A percentile compares a stretch with the other conserved stretches of the same genome.
Evolutionary conservation across 2,888 invertebrate species (phyloP).

Genomic region (Mactromeris polynyma): DNA sequence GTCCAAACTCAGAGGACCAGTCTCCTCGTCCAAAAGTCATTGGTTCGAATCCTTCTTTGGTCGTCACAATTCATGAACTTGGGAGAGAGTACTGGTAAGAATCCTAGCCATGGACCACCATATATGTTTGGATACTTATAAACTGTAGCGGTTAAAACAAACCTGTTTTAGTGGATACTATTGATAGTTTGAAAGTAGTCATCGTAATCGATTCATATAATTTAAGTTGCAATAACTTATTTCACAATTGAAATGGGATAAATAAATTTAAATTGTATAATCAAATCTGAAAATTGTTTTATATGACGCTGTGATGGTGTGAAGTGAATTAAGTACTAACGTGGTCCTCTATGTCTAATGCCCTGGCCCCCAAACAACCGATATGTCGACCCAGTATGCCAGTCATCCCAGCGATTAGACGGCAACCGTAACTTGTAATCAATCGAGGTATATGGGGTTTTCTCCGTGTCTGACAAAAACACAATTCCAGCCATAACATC

Average conservation of each 20-base stretch:
- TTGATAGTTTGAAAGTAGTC: too few species aligned
- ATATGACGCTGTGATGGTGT: neutral
- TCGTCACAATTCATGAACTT: too few species aligned
- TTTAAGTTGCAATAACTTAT: neutral
- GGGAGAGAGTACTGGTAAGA: too few species aligned
- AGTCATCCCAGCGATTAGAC: neutral
- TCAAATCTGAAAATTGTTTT: neutral
- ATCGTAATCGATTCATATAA: too few species aligned
- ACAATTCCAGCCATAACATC: neutral
- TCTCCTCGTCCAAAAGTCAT: too few species aligned
- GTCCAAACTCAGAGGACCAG: too few species aligned
- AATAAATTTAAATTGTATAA: neutral
- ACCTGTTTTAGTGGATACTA: too few species aligned
- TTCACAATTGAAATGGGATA: neutral
- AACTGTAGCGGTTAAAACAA: too few species aligned
- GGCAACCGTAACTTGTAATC: neutral
- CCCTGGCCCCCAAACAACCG: neutral
- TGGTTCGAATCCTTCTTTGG: too few species aligned
- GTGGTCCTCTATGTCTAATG: neutral
- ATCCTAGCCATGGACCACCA: too few species aligned
- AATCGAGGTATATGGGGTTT: neutral
- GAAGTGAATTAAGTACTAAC: neutral
- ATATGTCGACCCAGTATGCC: neutral
- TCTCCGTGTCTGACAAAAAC: neutral
- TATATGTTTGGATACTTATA: too few species aligned